phyloP scores from a whole-genome alignment of 2,888 invertebrate species.

The Aphidoletes aphidimyza region DNA sequence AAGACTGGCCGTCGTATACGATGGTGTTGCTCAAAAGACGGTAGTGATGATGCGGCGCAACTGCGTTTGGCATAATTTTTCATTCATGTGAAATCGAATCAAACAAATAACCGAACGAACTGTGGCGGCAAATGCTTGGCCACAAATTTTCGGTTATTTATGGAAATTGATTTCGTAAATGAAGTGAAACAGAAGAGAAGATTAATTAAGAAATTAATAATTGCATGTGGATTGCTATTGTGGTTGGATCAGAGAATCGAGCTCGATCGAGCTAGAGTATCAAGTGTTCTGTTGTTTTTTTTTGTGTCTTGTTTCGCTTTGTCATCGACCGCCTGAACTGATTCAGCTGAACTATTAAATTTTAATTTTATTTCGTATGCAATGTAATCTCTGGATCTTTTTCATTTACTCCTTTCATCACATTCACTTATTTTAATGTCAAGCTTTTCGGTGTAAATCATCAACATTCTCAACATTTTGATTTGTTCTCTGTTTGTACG shows the following conservation, averaged over 20 bases:
- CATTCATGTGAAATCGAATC: not conserved
- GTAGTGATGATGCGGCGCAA: no score
- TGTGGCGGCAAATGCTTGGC: no score
- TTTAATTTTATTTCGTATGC: not conserved
- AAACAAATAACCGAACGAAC: no score
- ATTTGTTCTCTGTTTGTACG: not conserved
- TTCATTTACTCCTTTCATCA: not conserved
- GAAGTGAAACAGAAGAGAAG: conserved; percentile 4
- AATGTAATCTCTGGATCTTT: no score
- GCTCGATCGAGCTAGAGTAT: no score
- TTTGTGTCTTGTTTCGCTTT: not conserved
- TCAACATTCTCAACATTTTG: not conserved
- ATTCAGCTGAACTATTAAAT: not conserved
- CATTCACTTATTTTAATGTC: not conserved
- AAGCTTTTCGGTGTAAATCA: not conserved
- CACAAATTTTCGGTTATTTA: conserved; percentile 54
- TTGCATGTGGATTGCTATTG: conserved; percentile 45
- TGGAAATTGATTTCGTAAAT: conserved; percentile 52
- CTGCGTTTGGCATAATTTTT: no score
- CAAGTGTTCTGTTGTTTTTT: no score
- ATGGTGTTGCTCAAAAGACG: no score
- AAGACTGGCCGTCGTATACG: no score
- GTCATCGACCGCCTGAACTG: not conserved
- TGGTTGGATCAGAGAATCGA: no score
- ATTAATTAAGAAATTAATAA: conserved; percentile 54